A percentile compares a stretch with the other conserved stretches of the same genome.
These are phyloP conservation scores for Prunella himalayana DNA, from an alignment of 2,113 vertebrate genomes.

Conservation along the genomic window DNA sequence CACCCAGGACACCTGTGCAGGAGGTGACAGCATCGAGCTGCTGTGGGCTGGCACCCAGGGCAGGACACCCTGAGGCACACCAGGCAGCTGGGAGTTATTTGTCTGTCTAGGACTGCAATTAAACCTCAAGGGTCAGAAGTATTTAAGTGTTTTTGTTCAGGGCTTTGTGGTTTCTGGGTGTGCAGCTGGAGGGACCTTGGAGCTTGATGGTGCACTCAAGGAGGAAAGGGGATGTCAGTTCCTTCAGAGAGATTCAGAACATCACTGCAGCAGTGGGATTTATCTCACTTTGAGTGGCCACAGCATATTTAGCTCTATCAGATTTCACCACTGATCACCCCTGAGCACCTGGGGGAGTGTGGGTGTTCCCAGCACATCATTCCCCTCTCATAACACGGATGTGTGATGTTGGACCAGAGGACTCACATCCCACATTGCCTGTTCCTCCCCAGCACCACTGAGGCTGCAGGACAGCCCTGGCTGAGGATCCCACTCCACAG, in stretches of 20 bases:
- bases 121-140: neutral
- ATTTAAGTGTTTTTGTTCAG: neutral
- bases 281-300: neutral
- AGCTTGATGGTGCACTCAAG: neutral
- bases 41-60: neutral
- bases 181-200: neutral
- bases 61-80: neutral
- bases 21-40: neutral
- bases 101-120: neutral
- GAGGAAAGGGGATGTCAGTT: neutral
- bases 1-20: neutral
- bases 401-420: rapidly evolving
- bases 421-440: neutral
- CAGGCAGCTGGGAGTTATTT: neutral
- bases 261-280: neutral
- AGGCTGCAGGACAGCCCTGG: neutral
- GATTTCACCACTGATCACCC: neutral
- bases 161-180: neutral
- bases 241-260: neutral
- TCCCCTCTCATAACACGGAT: rapidly evolving
- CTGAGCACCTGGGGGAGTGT: rapidly evolving
- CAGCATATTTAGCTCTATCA: neutral
- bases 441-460: neutral
- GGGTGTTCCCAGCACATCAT: neutral
- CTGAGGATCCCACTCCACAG: neutral